phyloP scores from a whole-genome alignment of 2,113 vertebrate genomes.

The Anhinga anhinga region DNA sequence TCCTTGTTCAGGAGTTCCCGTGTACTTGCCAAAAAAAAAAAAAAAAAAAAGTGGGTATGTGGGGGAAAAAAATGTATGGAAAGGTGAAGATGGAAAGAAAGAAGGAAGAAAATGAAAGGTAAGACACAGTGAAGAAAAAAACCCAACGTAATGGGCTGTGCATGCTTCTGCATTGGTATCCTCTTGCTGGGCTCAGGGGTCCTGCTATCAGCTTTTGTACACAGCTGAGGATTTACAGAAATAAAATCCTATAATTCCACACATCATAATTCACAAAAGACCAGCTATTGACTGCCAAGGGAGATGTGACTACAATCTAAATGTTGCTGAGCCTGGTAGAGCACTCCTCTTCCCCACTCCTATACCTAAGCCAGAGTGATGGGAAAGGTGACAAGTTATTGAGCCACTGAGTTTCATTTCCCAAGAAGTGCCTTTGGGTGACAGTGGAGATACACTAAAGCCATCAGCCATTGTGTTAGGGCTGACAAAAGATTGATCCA shows the following conservation, averaged over 20 bases:
- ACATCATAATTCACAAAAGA: background rate
- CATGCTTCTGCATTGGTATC: background rate
- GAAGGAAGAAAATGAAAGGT: background rate
- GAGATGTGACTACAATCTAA: background rate
- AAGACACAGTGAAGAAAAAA: background rate
- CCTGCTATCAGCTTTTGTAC: background rate
- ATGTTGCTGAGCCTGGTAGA: background rate
- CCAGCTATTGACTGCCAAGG: background rate
- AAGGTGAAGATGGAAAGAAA: background rate
- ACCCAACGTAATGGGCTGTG: background rate
- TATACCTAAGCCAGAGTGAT: background rate
- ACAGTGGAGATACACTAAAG: background rate
- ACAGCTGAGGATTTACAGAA: background rate
- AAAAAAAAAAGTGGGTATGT: background rate
- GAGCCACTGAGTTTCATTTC: background rate
- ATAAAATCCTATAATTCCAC: background rate
- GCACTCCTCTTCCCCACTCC: background rate
- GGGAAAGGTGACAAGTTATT: background rate
- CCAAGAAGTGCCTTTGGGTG: background rate
- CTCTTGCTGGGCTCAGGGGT: background rate
- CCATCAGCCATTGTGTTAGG: background rate
- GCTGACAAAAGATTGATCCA: background rate
- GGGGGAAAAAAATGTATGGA: background rate
- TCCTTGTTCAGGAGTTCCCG: background rate
- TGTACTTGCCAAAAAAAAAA: background rate